Base-by-base conservation (phyloP, 2,797 vertebrate species). In the Pangasius djambal region DNA sequence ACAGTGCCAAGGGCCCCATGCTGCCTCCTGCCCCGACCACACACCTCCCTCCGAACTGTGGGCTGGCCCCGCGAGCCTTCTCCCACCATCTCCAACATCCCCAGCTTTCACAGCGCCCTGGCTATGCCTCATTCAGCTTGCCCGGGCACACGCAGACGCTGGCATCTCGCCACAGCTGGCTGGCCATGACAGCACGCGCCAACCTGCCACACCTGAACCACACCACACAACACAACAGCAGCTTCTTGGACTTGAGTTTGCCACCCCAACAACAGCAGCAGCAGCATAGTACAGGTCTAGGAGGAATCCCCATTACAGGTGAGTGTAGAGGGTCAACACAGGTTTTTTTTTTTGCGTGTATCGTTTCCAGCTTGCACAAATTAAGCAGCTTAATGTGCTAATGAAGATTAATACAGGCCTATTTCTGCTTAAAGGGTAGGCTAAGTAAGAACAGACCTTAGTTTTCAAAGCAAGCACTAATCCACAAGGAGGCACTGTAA, bases 241-340 rank as follows among this genome's bases (percentile, higher is more conserved):
- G 97, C 96, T 98, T 97, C 96, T 96, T 98, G 97, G 97, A 98
- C 97, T 97, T 97, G 95, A 97, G 95, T 95, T 94, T 97, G 94
- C 95, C 96, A 89, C 94, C 97, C 92, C 97, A 97, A 92, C 97
- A 97, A 89, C 95, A 96, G 94, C 97, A 96, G 94, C 97, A 96
- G 94, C 97, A 96, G 90, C 97, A 97, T 95, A 97, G 94, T 94
- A 97, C 96, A 92, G 97, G 97, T 95, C 96, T 97, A 89, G 97
- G 97, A 96, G 97, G 97, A 93, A 96, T 97, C 89, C 95, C 97
- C 94, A 97, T 97, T 94, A 95, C 97, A 97, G 97, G 97, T 98
- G 96, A 95, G 97, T 86, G 15, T 44, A 50, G n/a, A 84, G 28
- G 44, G 28, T 8, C 28, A 50, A 12, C 34, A n/a, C 25, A 31